Percentiles rank a stretch among this genome's conserved stretches.
Evolutionary conservation across 1,140 invertebrate genomes (phyloP).

Genomic region (Reticulitermes speratus): DNA sequence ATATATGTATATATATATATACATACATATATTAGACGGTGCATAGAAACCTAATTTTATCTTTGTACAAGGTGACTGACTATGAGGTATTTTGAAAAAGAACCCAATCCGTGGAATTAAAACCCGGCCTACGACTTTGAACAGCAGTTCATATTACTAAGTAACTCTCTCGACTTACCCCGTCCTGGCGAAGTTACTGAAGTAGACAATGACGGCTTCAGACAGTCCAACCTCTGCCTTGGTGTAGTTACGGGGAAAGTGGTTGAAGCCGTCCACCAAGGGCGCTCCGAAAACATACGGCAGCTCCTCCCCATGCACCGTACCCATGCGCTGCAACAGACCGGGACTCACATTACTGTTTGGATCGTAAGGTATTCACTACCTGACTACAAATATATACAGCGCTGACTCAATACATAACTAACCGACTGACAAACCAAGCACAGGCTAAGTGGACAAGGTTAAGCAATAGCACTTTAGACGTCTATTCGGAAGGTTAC

Average conservation of each 20-base stretch:
- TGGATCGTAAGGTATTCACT: too few species aligned
- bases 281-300: slow-evolving; percentile 86
- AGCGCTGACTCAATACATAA: too few species aligned
- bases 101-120: background rate
- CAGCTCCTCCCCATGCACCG: slow-evolving; percentile 87
- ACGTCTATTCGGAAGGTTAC: too few species aligned
- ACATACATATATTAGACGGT: too few species aligned
- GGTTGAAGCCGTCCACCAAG: slow-evolving; percentile 69
- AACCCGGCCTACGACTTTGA: too few species aligned
- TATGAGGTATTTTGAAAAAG: background rate
- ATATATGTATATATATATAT: too few species aligned
- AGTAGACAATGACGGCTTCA: slow-evolving; percentile 82
- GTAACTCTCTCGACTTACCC: slow-evolving; percentile 66
- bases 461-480: too few species aligned
- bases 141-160: too few species aligned
- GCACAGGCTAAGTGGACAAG: too few species aligned
- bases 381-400: too few species aligned
- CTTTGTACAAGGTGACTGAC: background rate
- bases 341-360: slow-evolving; percentile 31
- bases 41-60: background rate
- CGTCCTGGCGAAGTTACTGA: slow-evolving; percentile 87
- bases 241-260: slow-evolving; percentile 79
- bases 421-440: too few species aligned
- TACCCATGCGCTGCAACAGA: slow-evolving; percentile 72
- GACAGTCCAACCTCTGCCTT: slow-evolving; percentile 77